Percentiles rank a stretch among this genome's conserved stretches.
phyloP scores from a whole-genome alignment of 2,797 vertebrate genomes.

The Syngnathus acus region DNA sequence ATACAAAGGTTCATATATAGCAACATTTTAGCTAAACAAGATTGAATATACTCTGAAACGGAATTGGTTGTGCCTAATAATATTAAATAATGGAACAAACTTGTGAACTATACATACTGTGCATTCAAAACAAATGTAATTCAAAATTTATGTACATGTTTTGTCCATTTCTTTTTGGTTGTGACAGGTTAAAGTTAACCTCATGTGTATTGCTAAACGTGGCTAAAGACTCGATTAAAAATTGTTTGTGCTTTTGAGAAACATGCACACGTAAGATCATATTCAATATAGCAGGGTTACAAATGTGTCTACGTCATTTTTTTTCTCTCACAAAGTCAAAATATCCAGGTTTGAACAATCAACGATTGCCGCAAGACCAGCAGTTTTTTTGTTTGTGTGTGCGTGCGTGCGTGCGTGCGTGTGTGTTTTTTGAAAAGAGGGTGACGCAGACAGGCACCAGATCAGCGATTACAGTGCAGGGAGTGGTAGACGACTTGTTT shows the following conservation, averaged over 20 bases:
- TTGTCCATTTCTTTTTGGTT: background rate
- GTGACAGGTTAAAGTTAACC: background rate
- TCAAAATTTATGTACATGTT: background rate
- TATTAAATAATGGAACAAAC: background rate
- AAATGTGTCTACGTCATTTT: background rate
- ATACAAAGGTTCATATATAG: background rate
- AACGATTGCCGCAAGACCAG: background rate
- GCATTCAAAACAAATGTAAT: background rate
- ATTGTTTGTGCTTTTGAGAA: no score
- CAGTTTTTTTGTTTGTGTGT: background rate
- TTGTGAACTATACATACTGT: background rate
- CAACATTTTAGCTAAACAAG: background rate
- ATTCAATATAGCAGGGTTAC: background rate
- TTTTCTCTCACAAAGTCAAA: background rate
- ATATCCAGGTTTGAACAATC: background rate
- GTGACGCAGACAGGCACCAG: conserved; percentile 3
- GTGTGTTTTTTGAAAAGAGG: background rate
- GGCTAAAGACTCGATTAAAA: background rate
- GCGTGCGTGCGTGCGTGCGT: no score
- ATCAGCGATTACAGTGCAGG: conserved; percentile 30
- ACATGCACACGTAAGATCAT: no score
- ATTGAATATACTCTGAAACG: background rate
- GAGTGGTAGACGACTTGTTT: conserved; percentile 37
- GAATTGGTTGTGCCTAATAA: background rate
- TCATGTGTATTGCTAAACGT: background rate